Evolutionary conservation across 2,113 vertebrate species (phyloP), one percentile per base, ranked within the genome.

Genomic region (Toxotes jaculatrix): DNA sequence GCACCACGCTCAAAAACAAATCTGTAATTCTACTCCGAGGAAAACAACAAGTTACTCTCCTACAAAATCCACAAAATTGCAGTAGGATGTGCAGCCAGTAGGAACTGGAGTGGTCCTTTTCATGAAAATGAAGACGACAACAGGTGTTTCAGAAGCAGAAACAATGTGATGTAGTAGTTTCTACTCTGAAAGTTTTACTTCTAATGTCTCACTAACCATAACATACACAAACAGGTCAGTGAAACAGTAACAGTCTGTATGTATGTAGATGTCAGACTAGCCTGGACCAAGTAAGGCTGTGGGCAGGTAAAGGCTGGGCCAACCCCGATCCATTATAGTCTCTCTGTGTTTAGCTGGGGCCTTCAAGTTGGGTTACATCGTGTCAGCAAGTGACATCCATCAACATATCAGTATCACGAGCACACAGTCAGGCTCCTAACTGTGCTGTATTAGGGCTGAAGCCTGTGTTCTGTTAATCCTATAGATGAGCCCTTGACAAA

Each of bases 401-500:
- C 34, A 31, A 65, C 51, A 74, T 78, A 69, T 83, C 70, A 68
- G 62, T 64, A 55, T 74, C 84, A 72, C 34, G 3, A 60, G 43
- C 69, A 74, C n/a, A 21, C 19, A 51, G 69, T 40, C 51, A 59
- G 57, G 3, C 32, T 69, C 47, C 40, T 74, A 12, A 64, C 27
- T 72, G n/a, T 59, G 47, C 61, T 42, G 59, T 40, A 45, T 27
- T 51, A 10, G 4, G 36, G 43, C 40, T 78, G 57, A 80, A 53
- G 38, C 42, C 57, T 1, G 31, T n/a, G 40, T 67, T 80, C 7
- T 36, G 63, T 43, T 66, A 63, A 64, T 74, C 42, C 55, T 79
- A 61, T 53, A 80, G 67, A 86, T 79, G 77, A 21, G 21, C 19
- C 42, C 55, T 27, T 49, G 23, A 72, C 74, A 83, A 79, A 74